Evolutionary conservation across 1,140 invertebrate species (phyloP).

Genomic region (Drosophila bocki): DNA sequence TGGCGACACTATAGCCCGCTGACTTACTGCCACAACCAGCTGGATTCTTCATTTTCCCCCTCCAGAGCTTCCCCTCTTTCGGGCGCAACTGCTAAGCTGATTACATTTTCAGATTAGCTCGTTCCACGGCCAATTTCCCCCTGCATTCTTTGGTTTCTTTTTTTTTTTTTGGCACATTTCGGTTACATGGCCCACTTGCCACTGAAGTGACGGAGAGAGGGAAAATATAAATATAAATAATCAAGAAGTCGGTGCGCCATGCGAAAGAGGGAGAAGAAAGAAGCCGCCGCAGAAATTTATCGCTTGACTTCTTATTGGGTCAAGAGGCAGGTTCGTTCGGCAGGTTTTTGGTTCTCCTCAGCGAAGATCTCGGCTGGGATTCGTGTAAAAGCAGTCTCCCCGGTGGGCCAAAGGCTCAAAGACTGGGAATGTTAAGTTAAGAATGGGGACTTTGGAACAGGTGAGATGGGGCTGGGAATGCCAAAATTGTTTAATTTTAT

Average conservation of each 20-base stretch:
- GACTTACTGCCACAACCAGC: constrained; percentile 34
- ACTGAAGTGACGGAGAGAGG: constrained; percentile 17
- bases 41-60: constrained; percentile 3
- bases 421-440: constrained; percentile 12
- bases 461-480: constrained; percentile 19
- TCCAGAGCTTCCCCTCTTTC: not conserved
- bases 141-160: constrained; percentile 18
- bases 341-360: constrained; percentile 26
- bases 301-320: constrained; percentile 66
- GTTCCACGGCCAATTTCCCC: constrained; percentile 38
- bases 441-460: constrained; percentile 34
- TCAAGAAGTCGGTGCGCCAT: constrained; percentile 45
- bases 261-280: constrained; percentile 32
- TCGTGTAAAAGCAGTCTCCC: constrained; percentile 24
- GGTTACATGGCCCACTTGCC: constrained; percentile 70
- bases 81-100: constrained; percentile 45
- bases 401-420: constrained; percentile 52
- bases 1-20: constrained; percentile 40
- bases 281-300: constrained; percentile 67
- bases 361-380: constrained; percentile 6
- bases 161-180: constrained; percentile 66
- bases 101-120: constrained; percentile 72
- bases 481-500: not conserved
- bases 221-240: constrained; percentile 41
- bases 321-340: constrained; percentile 65